Evolutionary conservation across 2,888 invertebrate species (phyloP), one percentile per base, ranked within the genome.

Genomic region (Loripinus fragilis): DNA sequence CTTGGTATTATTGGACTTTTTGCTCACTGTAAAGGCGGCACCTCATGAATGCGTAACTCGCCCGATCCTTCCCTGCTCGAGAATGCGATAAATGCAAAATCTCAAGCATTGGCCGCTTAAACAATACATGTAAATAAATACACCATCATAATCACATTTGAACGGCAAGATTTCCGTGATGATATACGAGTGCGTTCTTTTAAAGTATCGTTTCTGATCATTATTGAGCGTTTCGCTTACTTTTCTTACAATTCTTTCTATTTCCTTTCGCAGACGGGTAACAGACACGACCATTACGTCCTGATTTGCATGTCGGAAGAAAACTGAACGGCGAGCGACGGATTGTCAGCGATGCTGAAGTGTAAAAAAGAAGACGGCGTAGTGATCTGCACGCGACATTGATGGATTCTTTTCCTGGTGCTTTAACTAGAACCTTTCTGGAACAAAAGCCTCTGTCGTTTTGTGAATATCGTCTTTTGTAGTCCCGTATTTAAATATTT

Each of bases 181-280:
- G n/a, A n/a, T n/a, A n/a, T n/a, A n/a, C n/a, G n/a, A n/a, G 5
- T 38, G 5, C 7, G 38, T 38, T 38, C 38, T 38, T 12, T 38
- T 38, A 5, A 12, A 5, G 12, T 38, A 12, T 8, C 38, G 38
- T 38, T 38, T 38, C 38, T 12, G 38, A 33, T 28, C 3, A 60
- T 60, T 60, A 60, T 60, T 60, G 60, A 33, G 33, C 60, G 28
- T 28, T 60, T n/a, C n/a, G n/a, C n/a, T n/a, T n/a, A n/a, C n/a
- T n/a, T n/a, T n/a, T 60, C 60, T 33, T 33, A 60, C 30, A 33
- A 60, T 33, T 60, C 20, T 33, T 33, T 60, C 23, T 20, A 60
- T 60, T 60, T 60, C 60, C 60, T 30, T 20, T 60, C 17, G 17
- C 60, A 60, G 60, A 60, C 60, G 25, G 17, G 1, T 2, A 2